phyloP scores from a whole-genome alignment of 2,888 invertebrate species.

The Limnephilus auricula region DNA sequence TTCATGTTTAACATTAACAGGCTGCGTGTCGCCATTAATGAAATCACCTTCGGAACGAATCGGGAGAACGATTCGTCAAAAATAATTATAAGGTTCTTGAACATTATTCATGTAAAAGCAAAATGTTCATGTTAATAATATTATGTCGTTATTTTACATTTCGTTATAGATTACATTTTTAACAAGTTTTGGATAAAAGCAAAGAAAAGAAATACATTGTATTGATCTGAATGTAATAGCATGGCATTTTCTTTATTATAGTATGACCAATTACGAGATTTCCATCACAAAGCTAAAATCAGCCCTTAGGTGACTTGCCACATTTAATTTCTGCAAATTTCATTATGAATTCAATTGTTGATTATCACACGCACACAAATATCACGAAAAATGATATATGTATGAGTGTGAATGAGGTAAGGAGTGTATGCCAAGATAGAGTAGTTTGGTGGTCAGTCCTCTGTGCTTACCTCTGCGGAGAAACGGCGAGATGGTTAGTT shows the following conservation, averaged over 20 bases:
- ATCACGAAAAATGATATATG: too few species aligned
- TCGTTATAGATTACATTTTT: background rate
- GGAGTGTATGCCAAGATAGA: too few species aligned
- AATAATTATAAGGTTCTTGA: background rate
- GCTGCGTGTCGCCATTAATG: slow-evolving; percentile 3
- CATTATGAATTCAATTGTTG: too few species aligned
- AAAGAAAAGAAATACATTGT: background rate
- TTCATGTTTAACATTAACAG: background rate
- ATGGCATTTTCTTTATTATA: background rate
- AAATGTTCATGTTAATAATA: background rate
- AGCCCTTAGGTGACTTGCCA: background rate
- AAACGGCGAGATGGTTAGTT: too few species aligned
- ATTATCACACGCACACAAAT: too few species aligned
- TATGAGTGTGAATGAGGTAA: too few species aligned
- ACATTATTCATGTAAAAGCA: background rate
- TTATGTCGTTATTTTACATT: background rate
- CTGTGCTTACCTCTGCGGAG: too few species aligned
- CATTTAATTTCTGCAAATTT: background rate
- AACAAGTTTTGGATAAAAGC: background rate
- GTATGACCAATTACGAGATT: background rate
- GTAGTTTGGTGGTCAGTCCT: too few species aligned
- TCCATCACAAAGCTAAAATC: background rate
- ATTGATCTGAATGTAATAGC: background rate
- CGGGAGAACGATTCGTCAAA: slow-evolving; percentile 16
- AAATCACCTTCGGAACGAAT: background rate